Evolutionary conservation across 2,113 vertebrate genomes (phyloP).

Genomic region (Zosterops japonicus): DNA sequence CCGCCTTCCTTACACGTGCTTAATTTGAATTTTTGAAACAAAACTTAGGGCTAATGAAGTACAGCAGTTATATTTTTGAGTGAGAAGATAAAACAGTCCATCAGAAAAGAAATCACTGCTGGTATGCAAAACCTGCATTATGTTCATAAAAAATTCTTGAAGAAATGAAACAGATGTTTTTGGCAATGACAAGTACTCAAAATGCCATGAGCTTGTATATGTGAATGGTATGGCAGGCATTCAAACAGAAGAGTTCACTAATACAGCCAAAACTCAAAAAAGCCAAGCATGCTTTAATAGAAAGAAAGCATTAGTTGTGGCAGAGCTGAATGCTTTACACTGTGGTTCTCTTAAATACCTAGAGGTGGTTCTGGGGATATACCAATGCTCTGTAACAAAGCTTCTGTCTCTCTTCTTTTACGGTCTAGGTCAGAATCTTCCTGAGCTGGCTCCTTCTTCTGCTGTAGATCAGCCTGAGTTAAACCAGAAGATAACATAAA

Average conservation of each 20-base stretch:
- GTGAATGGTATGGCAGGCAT: slow-evolving; percentile 37
- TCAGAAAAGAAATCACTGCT: slow-evolving; percentile 61
- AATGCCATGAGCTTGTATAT: slow-evolving; percentile 47
- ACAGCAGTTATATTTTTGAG: background rate
- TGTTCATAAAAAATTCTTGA: background rate
- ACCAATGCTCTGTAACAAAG: slow-evolving; percentile 94
- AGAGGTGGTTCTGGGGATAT: slow-evolving; percentile 94
- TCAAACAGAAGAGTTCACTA: slow-evolving; percentile 57
- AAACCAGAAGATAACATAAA: background rate
- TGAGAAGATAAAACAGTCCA: slow-evolving; percentile 21
- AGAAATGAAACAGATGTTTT: slow-evolving; percentile 37
- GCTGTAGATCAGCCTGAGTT: slow-evolving; percentile 83
- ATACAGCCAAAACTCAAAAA: slow-evolving; percentile 51
- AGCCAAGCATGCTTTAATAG: slow-evolving; percentile 55
- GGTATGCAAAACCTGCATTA: background rate
- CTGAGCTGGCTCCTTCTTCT: slow-evolving; percentile 86
- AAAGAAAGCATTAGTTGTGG: slow-evolving; percentile 6
- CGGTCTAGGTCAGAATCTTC: slow-evolving; percentile 94
- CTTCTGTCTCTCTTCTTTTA: slow-evolving; percentile 94
- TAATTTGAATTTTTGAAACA: background rate
- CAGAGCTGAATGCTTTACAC: slow-evolving; percentile 23
- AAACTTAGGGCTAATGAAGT: background rate
- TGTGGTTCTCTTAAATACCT: slow-evolving; percentile 77
- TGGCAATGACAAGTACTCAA: slow-evolving; percentile 14
- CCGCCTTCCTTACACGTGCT: background rate